Conservation (phyloP, 2,113 vertebrate genomes). For the Pelecanoides urinatrix region DNA sequence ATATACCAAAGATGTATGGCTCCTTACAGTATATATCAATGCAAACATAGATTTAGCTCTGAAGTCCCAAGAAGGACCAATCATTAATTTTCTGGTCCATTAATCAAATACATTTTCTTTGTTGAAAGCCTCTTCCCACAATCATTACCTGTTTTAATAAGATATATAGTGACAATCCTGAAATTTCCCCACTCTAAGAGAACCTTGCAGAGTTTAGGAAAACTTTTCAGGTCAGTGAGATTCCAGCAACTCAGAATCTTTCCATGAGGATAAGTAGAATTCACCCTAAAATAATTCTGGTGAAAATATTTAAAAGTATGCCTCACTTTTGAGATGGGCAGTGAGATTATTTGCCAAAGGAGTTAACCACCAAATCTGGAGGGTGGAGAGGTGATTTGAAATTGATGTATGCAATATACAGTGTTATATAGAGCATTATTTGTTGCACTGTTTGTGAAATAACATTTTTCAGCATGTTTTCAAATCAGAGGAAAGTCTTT, state of each 20-base stretch:
- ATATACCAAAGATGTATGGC: background rate
- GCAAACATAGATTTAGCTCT: background rate
- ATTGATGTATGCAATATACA: background rate
- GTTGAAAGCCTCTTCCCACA: background rate
- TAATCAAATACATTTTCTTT: background rate
- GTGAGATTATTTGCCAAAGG: background rate
- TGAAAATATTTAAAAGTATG: background rate
- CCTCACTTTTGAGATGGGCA: background rate
- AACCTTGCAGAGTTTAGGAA: background rate
- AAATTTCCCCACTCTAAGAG: background rate
- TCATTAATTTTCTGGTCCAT: background rate
- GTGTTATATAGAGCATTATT: background rate
- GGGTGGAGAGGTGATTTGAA: background rate
- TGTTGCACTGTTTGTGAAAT: background rate
- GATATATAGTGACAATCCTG: background rate
- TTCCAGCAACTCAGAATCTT: background rate
- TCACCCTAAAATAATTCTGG: background rate
- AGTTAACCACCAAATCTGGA: background rate
- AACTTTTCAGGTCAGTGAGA: background rate
- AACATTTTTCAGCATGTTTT: background rate
- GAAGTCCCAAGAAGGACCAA: background rate
- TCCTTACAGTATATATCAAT: background rate
- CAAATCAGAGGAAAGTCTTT: background rate
- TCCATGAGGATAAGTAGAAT: background rate
- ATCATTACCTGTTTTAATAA: background rate